A percentile compares a stretch with the other conserved stretches of the same genome.
Conservation (phyloP, 2,113 vertebrate species). For the Neodon shergylaensis region DNA sequence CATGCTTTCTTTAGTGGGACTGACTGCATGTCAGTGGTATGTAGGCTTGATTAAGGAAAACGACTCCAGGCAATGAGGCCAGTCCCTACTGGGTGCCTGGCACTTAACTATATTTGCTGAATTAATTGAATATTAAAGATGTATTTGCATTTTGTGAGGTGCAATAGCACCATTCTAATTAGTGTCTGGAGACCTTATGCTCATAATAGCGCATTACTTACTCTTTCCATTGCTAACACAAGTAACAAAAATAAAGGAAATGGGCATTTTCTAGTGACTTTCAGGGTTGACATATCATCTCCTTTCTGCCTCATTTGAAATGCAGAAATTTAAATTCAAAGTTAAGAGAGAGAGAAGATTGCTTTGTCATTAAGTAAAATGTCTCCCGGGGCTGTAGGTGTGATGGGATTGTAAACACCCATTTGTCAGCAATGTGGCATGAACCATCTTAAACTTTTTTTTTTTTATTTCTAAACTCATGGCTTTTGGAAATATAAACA, state of each 20-base stretch:
- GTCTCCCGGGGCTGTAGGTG: constrained; percentile 55
- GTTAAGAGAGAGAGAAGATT: constrained; percentile 63
- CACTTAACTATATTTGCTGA: constrained; percentile 68
- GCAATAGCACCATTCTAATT: constrained; percentile 63
- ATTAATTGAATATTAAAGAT: constrained; percentile 77
- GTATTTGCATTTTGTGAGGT: constrained; percentile 77
- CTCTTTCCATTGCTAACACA: constrained; percentile 53
- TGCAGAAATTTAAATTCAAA: constrained; percentile 70
- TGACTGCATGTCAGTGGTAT: neutral
- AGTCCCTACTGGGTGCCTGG: constrained; percentile 61
- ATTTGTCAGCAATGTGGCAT: constrained; percentile 65
- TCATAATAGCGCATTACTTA: constrained; percentile 56
- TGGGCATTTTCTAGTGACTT: constrained; percentile 43
- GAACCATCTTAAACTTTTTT: constrained; percentile 59
- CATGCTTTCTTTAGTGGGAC: neutral
- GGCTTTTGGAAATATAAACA: constrained; percentile 62
- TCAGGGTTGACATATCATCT: constrained; percentile 42
- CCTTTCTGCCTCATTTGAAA: constrained; percentile 62
- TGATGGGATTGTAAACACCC: constrained; percentile 62
- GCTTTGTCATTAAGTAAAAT: constrained; percentile 69
- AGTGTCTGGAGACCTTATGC: constrained; percentile 63
- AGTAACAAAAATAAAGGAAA: constrained; percentile 18
- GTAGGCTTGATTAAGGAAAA: neutral
- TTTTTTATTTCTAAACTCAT: constrained; percentile 15
- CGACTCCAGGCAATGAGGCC: neutral